Conservation (phyloP, 2,888 invertebrate genomes). For the Drosophila rubida region DNA sequence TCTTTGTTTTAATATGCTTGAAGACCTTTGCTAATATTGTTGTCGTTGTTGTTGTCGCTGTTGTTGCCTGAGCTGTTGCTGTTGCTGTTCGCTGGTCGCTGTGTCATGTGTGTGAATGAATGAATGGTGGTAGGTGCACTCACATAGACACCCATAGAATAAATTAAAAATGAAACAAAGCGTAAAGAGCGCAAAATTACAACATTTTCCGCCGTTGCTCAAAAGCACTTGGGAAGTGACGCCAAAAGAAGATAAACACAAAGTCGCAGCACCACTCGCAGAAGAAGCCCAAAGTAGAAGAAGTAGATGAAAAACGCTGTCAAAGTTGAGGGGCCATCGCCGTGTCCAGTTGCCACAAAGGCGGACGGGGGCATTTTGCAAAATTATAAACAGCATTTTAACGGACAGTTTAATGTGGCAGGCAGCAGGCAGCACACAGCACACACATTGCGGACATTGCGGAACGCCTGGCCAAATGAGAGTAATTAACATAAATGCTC, state of each 20-base stretch:
- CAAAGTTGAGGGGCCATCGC: slow-evolving; percentile 23
- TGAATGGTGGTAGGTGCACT: slow-evolving; percentile 57
- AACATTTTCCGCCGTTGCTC: slow-evolving; percentile 80
- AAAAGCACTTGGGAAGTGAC: slow-evolving; percentile 63
- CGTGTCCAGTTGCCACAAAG: slow-evolving; percentile 22
- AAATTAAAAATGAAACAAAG: slow-evolving; percentile 82
- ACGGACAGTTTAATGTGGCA: slow-evolving; percentile 23
- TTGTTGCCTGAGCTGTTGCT: slow-evolving; percentile 4
- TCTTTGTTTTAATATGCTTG: slow-evolving; percentile 67
- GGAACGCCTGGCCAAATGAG: slow-evolving; percentile 11
- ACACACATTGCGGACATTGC: too few species aligned
- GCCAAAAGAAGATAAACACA: slow-evolving; percentile 22
- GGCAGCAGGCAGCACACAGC: slow-evolving; percentile 14
- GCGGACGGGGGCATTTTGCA: slow-evolving; percentile 16
- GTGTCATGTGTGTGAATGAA: slow-evolving; percentile 64
- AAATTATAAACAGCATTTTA: slow-evolving; percentile 26
- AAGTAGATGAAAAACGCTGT: slow-evolving; percentile 20
- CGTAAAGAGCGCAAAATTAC: slow-evolving; percentile 76
- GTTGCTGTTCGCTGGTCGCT: background rate
- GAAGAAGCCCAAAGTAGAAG: background rate
- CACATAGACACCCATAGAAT: slow-evolving; percentile 69
- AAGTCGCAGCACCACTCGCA: slow-evolving; percentile 1
- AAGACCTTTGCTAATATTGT: slow-evolving; percentile 69
- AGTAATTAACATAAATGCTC: slow-evolving; percentile 10
- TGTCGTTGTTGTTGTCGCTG: slow-evolving; percentile 5